These are phyloP conservation scores for Danaus plexippus DNA, from an alignment of 1,140 invertebrate species.

Conservation along the genomic window DNA sequence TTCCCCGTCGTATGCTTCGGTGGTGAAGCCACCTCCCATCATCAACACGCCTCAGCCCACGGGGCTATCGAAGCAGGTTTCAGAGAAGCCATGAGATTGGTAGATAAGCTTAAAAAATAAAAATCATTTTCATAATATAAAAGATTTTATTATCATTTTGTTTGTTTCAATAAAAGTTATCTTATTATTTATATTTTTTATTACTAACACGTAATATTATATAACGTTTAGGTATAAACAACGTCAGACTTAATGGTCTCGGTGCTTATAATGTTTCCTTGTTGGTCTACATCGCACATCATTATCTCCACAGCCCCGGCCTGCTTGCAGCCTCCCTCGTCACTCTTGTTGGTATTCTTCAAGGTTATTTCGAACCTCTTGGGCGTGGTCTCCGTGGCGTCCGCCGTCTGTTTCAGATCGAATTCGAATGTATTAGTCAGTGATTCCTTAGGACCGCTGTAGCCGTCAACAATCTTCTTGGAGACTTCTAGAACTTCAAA, in stretches of 20 bases:
- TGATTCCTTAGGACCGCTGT: slow-evolving; percentile 50
- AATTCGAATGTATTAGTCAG: slow-evolving; percentile 53
- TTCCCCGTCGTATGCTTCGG: slow-evolving; percentile 78
- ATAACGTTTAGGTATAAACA: slow-evolving; percentile 14
- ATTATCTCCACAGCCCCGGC: slow-evolving; percentile 42
- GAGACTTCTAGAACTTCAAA: slow-evolving; percentile 84
- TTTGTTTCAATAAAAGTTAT: no score
- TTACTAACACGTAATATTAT: no score
- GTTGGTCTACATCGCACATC: slow-evolving; percentile 56
- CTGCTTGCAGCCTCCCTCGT: slow-evolving; percentile 10
- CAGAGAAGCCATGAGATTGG: slow-evolving; percentile 80
- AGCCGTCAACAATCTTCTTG: slow-evolving; percentile 73
- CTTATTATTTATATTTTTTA: no score
- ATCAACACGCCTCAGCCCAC: slow-evolving; percentile 83
- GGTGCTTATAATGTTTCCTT: slow-evolving; percentile 52
- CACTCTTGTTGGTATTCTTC: slow-evolving; percentile 23
- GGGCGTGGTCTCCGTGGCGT: slow-evolving; percentile 39
- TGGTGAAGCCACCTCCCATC: slow-evolving; percentile 79
- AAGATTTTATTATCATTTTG: no score
- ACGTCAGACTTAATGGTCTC: slow-evolving; percentile 40
- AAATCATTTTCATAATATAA: not conserved
- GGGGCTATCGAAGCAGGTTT: slow-evolving; percentile 85
- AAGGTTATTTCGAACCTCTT: slow-evolving; percentile 40
- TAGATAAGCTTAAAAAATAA: slow-evolving; percentile 37
- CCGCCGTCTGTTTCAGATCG: slow-evolving; percentile 38